Evolutionary conservation across 2,888 invertebrate species (phyloP).

Genomic region (Nomada ruficornis): DNA sequence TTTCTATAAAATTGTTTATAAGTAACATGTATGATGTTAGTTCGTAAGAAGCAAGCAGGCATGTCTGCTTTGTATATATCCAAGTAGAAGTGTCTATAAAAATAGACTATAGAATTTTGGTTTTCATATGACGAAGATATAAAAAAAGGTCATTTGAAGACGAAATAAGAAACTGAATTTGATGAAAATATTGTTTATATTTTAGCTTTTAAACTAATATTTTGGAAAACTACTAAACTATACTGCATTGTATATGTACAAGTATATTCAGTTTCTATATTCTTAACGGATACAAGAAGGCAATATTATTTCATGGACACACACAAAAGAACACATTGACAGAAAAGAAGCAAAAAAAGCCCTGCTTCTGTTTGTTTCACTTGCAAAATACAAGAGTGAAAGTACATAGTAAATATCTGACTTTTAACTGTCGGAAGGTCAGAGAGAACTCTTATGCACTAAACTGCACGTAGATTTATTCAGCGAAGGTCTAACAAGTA

Average conservation of each 20-base stretch:
- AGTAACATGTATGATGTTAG: conserved; percentile 77
- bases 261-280: conserved; percentile 57
- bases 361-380: conserved; percentile 35
- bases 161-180: conserved; percentile 57
- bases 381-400: conserved; percentile 54
- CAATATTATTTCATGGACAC: conserved; percentile 50
- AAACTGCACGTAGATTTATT: conserved; percentile 18
- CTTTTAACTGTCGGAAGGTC: conserved; percentile 18
- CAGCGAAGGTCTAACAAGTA: conserved; percentile 18
- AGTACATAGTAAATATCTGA: conserved; percentile 55
- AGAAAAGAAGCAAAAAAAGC: conserved; percentile 22
- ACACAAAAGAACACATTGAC: conserved; percentile 37
- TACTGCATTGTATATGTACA: conserved; percentile 42
- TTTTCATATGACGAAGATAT: conserved; percentile 44
- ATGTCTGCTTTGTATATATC: conserved; percentile 75
- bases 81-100: conserved; percentile 54
- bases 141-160: conserved; percentile 47
- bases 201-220: conserved; percentile 72
- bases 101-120: conserved; percentile 60
- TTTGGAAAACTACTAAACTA: conserved; percentile 45
- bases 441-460: conserved; percentile 30
- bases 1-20: conserved; percentile 83
- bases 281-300: conserved; percentile 43
- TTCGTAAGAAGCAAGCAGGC: conserved; percentile 67
- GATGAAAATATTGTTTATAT: conserved; percentile 74